Conservation (phyloP, 2,888 invertebrate species). For the Formica aserva region DNA sequence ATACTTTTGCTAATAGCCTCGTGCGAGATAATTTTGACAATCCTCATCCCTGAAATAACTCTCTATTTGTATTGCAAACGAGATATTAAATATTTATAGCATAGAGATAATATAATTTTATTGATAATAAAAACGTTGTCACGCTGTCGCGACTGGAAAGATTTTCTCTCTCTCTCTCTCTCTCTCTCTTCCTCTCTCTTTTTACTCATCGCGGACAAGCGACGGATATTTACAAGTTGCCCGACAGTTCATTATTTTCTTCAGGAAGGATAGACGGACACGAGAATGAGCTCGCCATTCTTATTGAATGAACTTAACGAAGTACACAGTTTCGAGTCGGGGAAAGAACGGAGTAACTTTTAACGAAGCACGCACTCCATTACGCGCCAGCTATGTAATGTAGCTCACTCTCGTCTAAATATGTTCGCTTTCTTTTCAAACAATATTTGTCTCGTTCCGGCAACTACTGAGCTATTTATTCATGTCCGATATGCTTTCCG, state of each 20-base stretch:
- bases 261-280: background rate
- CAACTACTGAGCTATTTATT: conserved; percentile 39
- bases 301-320: conserved; percentile 63
- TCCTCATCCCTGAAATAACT: background rate
- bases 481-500: conserved; percentile 24
- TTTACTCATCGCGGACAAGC: background rate
- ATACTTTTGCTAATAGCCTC: conserved; percentile 8
- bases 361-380: conserved; percentile 62
- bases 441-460: conserved; percentile 37
- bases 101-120: background rate
- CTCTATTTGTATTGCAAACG: background rate
- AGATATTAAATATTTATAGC: background rate
- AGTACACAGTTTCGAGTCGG: conserved; percentile 29
- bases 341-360: conserved; percentile 54
- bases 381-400: conserved; percentile 37
- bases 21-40: conserved; percentile 24
- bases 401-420: conserved; percentile 27
- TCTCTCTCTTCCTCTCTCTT: background rate
- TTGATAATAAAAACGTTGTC: background rate
- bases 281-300: conserved; percentile 34
- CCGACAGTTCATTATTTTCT: conserved; percentile 37
- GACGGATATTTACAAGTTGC: conserved; percentile 24
- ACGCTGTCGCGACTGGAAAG: background rate
- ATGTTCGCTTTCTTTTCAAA: conserved; percentile 29
- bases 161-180: background rate